Base-by-base conservation (phyloP, 2,113 vertebrate species). In the Rhinolophus ferrumequinum region DNA sequence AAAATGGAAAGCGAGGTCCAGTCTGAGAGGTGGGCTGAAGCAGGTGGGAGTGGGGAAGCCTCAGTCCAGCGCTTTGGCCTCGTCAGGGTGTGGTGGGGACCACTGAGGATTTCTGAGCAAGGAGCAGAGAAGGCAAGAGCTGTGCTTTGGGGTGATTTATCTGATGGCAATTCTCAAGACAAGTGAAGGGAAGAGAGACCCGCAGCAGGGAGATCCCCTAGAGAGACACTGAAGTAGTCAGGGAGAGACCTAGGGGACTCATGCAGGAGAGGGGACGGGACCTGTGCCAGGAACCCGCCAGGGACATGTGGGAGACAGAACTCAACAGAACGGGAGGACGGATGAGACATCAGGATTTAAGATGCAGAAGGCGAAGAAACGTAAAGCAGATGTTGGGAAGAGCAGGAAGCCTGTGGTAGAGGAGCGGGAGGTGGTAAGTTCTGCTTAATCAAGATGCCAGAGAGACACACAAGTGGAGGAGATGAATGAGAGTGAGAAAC, bases 401-500 rank as follows among this genome's bases (percentile, higher is more conserved):
- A n/a, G 30, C 26, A 50, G 69, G 67, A n/a, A 35, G 41, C 8
- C 62, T 35, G 44, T 11, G 30, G 66, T 0, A 12, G 47, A 10
- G 1, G 33, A n/a, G 60, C 67, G 5, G 2, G 4, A 11, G 22
- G 6, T 26, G 33, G 11, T 8, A 2, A 8, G 41, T 30, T 52
- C 72, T n/a, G 33, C 4, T 22, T 18, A 67, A 44, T 21, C 35
- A 8, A 8, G 44, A 47, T 8, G 26, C 33, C 38, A 4, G 4
- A 16, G 8, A 13, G 47, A 5, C 44, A 6, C 3, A 0, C 14
- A n/a, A 19, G 28, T 1, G 0, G 47, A 58, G 50, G 5, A 44
- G 30, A 14, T 3, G 0, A 9, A 1, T 2, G 3, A 14, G 18
- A 6, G 8, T 2, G 8, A 81, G 77, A 33, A 66, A 38, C 30